These are phyloP conservation scores for Philhelius pedissequus DNA, from an alignment of 2,888 invertebrate species.

Conservation along the genomic window DNA sequence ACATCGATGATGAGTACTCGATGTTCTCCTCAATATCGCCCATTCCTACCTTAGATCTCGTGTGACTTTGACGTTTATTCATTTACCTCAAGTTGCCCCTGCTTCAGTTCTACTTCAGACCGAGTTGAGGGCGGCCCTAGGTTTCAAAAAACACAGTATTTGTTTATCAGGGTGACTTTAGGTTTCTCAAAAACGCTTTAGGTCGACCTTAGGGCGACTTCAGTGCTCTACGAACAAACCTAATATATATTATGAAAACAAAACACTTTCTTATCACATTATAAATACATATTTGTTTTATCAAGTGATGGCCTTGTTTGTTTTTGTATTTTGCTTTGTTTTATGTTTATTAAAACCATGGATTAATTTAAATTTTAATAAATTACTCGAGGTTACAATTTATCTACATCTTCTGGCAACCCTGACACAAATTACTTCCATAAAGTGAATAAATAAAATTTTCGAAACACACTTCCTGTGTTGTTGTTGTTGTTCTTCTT, in stretches of 20 bases:
- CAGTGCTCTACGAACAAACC: no score
- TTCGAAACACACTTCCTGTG: constrained; percentile 57
- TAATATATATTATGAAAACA: background rate
- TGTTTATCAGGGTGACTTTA: no score
- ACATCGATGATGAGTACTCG: no score
- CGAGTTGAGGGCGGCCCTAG: no score
- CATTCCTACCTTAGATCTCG: no score
- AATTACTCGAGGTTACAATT: background rate
- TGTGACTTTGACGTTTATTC: no score
- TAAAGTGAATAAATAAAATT: constrained; percentile 44
- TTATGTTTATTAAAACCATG: background rate
- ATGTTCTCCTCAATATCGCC: no score
- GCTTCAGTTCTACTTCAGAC: no score
- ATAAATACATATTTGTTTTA: background rate
- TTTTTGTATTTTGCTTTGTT: background rate
- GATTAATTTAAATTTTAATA: background rate
- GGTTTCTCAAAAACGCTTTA: no score
- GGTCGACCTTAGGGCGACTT: no score
- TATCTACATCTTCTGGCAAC: constrained; percentile 40
- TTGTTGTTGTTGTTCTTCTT: background rate
- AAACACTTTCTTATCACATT: background rate
- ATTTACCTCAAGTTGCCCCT: no score
- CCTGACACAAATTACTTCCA: constrained; percentile 44
- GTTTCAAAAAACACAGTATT: no score
- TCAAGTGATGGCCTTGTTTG: background rate